phyloP scores from a whole-genome alignment of 2,113 vertebrate genomes.

The Melanerpes aurifrons region DNA sequence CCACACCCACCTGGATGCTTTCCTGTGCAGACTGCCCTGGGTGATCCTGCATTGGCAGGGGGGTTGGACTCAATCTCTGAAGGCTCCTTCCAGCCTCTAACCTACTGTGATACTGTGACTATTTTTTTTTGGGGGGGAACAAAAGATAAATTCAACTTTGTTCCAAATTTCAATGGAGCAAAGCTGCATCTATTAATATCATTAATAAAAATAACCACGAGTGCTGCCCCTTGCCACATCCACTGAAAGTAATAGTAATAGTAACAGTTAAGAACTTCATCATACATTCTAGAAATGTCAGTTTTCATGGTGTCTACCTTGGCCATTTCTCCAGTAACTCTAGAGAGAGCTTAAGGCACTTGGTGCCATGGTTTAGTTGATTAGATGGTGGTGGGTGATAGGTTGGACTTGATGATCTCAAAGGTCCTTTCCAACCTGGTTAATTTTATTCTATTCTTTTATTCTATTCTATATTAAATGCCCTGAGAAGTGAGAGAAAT shows the following conservation, averaged over 20 bases:
- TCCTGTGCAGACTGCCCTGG: too few species aligned
- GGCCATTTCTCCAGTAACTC: neutral
- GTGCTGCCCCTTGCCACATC: neutral
- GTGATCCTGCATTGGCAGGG: too few species aligned
- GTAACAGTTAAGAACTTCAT: neutral
- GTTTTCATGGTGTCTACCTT: neutral
- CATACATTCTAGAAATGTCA: neutral
- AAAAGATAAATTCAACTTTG: neutral
- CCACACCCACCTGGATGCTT: too few species aligned
- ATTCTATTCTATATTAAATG: neutral
- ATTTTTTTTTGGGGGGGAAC: neutral
- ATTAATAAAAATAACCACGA: neutral
- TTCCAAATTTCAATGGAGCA: neutral
- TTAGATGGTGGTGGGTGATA: too few species aligned
- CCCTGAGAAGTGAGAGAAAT: neutral
- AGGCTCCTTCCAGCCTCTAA: too few species aligned
- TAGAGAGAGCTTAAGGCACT: neutral
- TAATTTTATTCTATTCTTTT: too few species aligned
- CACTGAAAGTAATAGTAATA: neutral
- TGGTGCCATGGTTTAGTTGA: too few species aligned
- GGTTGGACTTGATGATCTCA: too few species aligned
- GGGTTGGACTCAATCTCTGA: too few species aligned
- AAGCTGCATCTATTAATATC: neutral
- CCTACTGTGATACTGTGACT: too few species aligned
- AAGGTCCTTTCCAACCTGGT: too few species aligned